Percentiles rank a stretch among this genome's conserved stretches.
Conservation (phyloP, 1,140 invertebrate genomes). For the Ylistrum balloti region DNA sequence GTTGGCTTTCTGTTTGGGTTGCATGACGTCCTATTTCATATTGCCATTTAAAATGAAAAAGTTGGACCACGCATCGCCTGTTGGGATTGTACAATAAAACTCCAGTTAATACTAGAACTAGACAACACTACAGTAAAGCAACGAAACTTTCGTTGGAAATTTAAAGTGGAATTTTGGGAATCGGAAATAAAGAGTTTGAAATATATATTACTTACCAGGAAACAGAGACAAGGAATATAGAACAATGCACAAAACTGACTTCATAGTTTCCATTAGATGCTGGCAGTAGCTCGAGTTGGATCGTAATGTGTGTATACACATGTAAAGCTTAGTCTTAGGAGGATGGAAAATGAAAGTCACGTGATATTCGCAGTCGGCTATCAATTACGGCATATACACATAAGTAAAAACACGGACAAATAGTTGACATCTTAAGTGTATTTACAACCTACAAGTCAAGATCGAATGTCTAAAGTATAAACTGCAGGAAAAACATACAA, state of each 20-base stretch:
- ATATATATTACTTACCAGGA: neutral
- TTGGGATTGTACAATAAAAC: too few species aligned
- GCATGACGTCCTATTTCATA: neutral
- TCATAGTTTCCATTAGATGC: neutral
- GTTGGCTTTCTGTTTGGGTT: neutral
- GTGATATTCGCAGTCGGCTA: neutral
- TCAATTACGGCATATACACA: neutral
- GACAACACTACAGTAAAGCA: too few species aligned
- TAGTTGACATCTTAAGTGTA: conserved; percentile 30
- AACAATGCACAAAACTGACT: neutral
- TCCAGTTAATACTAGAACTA: too few species aligned
- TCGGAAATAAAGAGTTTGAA: neutral
- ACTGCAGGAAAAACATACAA: neutral
- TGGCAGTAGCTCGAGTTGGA: neutral
- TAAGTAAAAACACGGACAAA: conserved; percentile 28
- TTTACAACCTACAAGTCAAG: neutral
- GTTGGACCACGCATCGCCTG: too few species aligned
- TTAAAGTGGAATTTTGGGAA: neutral
- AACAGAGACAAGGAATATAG: neutral
- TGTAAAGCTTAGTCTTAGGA: neutral
- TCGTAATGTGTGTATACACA: neutral
- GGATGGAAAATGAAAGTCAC: conserved; percentile 37
- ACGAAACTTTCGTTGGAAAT: too few species aligned
- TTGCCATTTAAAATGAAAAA: neutral
- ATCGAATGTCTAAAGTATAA: neutral